phyloP scores from a whole-genome alignment of 2,888 invertebrate species.

The Eurytoma californica region DNA sequence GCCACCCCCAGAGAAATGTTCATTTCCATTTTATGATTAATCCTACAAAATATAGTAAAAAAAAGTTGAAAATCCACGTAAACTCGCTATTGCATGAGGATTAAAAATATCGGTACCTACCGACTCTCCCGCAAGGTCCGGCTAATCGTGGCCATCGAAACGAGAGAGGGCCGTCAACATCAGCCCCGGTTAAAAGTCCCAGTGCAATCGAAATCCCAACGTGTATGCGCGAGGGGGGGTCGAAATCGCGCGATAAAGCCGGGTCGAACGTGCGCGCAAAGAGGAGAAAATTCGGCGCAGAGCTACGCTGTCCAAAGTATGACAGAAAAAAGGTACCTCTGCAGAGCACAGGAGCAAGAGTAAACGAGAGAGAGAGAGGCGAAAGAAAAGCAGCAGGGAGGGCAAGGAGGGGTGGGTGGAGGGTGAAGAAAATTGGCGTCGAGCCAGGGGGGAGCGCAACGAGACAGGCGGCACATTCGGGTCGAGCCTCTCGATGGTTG shows the following conservation, averaged over 20 bases:
- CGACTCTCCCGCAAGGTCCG: too few species aligned
- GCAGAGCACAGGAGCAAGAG: neutral
- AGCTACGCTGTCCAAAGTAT: neutral
- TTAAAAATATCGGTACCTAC: too few species aligned
- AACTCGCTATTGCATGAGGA: too few species aligned
- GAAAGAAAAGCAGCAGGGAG: neutral
- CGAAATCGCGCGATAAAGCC: neutral
- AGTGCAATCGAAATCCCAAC: neutral
- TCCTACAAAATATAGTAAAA: too few species aligned
- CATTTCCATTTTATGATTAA: too few species aligned
- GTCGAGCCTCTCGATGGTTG: constrained; percentile 18
- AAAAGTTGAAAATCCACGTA: too few species aligned
- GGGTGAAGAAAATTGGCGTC: constrained; percentile 9
- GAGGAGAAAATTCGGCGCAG: neutral
- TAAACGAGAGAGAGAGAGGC: neutral
- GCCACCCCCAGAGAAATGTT: too few species aligned
- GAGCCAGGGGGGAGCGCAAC: constrained; percentile 2
- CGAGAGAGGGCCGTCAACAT: neutral
- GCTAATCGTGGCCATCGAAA: neutral
- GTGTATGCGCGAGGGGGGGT: neutral
- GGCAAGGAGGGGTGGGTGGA: neutral
- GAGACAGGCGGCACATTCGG: constrained; percentile 13
- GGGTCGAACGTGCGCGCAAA: neutral
- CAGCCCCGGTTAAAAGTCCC: neutral
- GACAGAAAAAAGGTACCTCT: neutral